Evolutionary conservation across 2,888 invertebrate genomes (phyloP).

Genomic region (Biston betularia): DNA sequence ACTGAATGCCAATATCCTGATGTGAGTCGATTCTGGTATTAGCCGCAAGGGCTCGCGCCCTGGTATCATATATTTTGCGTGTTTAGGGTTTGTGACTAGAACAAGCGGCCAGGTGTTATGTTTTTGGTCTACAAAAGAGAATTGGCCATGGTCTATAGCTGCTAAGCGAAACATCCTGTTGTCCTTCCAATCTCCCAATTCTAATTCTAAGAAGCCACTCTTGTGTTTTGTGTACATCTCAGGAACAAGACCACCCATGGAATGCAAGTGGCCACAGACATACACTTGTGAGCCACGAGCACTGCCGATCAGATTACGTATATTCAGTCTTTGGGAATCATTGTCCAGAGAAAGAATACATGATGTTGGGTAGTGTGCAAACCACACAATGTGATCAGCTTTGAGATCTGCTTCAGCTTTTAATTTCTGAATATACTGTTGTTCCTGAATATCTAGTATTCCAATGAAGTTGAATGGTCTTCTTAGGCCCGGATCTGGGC

Average conservation of each 20-base stretch:
- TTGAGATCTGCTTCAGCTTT: constrained; percentile 82
- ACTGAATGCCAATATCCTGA: constrained; percentile 93
- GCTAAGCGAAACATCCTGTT: constrained; percentile 93
- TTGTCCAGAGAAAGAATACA: constrained; percentile 89
- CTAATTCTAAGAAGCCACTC: constrained; percentile 93
- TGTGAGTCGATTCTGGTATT: constrained; percentile 90
- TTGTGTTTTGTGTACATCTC: constrained; percentile 95
- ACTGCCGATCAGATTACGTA: constrained; percentile 87
- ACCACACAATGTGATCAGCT: constrained; percentile 85
- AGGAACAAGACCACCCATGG: constrained; percentile 91
- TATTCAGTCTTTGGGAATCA: constrained; percentile 75
- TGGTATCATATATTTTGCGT: constrained; percentile 90
- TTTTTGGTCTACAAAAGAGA: constrained; percentile 93
- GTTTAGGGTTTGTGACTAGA: constrained; percentile 96
- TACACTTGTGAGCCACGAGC: constrained; percentile 89
- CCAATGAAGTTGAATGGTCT: constrained; percentile 97
- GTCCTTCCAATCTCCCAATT: constrained; percentile 97
- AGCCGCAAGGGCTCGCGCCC: constrained; percentile 90
- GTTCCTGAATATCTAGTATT: constrained; percentile 86
- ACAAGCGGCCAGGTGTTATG: constrained; percentile 93
- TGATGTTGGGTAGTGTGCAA: constrained; percentile 97
- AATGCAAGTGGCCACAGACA: constrained; percentile 96
- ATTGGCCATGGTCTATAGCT: constrained; percentile 95
- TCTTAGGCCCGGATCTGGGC: constrained; percentile 93
- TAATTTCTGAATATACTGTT: constrained; percentile 84